Evolutionary conservation across 1,140 invertebrate species (phyloP), one percentile per base, ranked within the genome.

Genomic region (Drosophila ogumai): DNA sequence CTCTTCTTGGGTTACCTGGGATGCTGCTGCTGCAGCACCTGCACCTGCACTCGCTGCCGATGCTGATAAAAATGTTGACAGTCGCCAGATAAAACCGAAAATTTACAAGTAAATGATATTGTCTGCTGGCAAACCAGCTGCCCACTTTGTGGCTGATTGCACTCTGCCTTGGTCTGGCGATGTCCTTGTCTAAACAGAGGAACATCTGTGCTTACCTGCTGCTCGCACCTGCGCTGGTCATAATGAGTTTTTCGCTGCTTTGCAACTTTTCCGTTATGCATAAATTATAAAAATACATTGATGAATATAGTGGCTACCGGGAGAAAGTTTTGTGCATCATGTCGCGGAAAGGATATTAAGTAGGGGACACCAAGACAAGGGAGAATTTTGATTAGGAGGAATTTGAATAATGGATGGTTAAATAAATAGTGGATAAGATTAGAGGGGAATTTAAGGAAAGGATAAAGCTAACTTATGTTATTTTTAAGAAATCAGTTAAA

Each of bases 31-130:
- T 36, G 59, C 43, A 2, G 12, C 7, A n/a, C 13, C 38, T 41
- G 15, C 15, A 17, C n/a, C 41, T 43, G 41, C 41, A 9, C 15
- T 15, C n/a, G 63, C 65, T 31, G 65, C 36, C 52, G 73, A 77
- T 77, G 68, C 66, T 47, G 74, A 78, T 78, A 77, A 71, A 77
- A 77, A 68, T 78, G 74, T 78, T 77, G 65, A 78, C 75, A 78
- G 56, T 77, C 43, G 58, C 65, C 57, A 77, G 75, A 78, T 78
- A 77, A 78, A 63, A 54, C 46, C 31, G 41, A 52, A 71, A 78
- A 77, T 78, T 71, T 78, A 77, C 75, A 78, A 78, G 75, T 64
- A 77, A 78, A 78, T 71, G 75, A 78, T 78, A 78, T 78, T 78
- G 75, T 69, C 50, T 73, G 44, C 43, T 73, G 54, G 52, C 55